Evolutionary conservation across 2,113 vertebrate genomes (phyloP).

Genomic region (Nothobranchius kuhntae): DNA sequence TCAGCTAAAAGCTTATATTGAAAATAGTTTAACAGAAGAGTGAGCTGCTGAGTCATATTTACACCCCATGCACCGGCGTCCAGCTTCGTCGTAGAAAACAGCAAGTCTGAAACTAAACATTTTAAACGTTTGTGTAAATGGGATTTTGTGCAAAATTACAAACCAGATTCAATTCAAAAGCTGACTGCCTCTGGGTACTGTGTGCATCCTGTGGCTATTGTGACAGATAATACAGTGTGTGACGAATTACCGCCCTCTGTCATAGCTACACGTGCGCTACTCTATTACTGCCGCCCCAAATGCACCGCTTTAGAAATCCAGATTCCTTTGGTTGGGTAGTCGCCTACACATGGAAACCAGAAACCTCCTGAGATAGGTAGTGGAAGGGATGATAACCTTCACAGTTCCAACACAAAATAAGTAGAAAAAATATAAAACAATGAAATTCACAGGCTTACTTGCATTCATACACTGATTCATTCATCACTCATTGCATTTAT

Average conservation of each 20-base stretch:
- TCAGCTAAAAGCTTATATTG: slow-evolving; percentile 12
- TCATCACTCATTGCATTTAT: no score
- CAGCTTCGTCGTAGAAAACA: slow-evolving; percentile 9
- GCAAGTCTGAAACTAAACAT: slow-evolving; percentile 17
- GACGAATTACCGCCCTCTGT: slow-evolving; percentile 37
- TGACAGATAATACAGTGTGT: slow-evolving; percentile 27
- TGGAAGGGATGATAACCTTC: no score
- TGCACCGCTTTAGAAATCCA: neutral
- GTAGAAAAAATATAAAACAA: no score
- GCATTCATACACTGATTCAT: no score
- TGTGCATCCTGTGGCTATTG: slow-evolving; percentile 18
- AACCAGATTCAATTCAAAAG: slow-evolving; percentile 36
- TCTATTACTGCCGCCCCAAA: slow-evolving; percentile 8
- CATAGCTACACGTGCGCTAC: slow-evolving; percentile 4
- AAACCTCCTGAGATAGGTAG: no score
- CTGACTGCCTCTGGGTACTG: slow-evolving; percentile 36
- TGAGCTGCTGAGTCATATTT: neutral
- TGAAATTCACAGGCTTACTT: neutral
- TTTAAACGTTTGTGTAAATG: neutral
- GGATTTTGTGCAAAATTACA: slow-evolving; percentile 1
- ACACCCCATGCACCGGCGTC: neutral
- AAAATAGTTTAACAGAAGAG: slow-evolving; percentile 2
- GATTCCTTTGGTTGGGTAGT: neutral
- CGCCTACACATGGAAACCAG: neutral
- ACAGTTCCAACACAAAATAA: no score